Evolutionary conservation across 1,140 invertebrate genomes (phyloP).

Genomic region (Meloidogyne floridensis): DNA sequence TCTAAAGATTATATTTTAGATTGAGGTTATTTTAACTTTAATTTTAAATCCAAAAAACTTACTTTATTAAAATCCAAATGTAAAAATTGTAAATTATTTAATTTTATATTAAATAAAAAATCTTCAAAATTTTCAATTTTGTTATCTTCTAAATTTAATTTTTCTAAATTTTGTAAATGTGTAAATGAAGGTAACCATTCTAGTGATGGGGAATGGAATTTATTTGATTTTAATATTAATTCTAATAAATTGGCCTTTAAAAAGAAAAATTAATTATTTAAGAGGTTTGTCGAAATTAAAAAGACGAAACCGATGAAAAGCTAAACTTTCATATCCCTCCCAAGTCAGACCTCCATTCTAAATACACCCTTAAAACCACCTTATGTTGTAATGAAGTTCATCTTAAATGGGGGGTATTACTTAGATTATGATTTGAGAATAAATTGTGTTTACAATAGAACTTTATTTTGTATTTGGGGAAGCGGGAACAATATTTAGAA

Average conservation of each 20-base stretch:
- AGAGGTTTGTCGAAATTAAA: background rate
- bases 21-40: too few relatives aligned
- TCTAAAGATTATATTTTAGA: too few relatives aligned
- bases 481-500: too few relatives aligned
- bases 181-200: slow-evolving; percentile 7
- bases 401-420: too few relatives aligned
- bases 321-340: too few relatives aligned
- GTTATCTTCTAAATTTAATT: background rate
- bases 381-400: too few relatives aligned
- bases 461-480: too few relatives aligned
- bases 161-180: background rate
- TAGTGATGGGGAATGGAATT: background rate
- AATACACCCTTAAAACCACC: too few relatives aligned
- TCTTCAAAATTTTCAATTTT: slow-evolving; percentile 10
- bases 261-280: slow-evolving; percentile 5
- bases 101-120: slow-evolving; percentile 10
- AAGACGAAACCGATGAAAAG: too few relatives aligned
- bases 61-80: slow-evolving; percentile 48
- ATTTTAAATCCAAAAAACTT: background rate
- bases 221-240: slow-evolving; percentile 1
- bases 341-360: too few relatives aligned
- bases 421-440: too few relatives aligned
- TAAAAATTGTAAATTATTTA: slow-evolving; percentile 39
- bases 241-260: slow-evolving; percentile 5
- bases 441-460: too few relatives aligned